Evolutionary conservation across 64 coral and sea anemone genomes (phyloP).

Genomic region (Catalaphyllia jardinei): DNA sequence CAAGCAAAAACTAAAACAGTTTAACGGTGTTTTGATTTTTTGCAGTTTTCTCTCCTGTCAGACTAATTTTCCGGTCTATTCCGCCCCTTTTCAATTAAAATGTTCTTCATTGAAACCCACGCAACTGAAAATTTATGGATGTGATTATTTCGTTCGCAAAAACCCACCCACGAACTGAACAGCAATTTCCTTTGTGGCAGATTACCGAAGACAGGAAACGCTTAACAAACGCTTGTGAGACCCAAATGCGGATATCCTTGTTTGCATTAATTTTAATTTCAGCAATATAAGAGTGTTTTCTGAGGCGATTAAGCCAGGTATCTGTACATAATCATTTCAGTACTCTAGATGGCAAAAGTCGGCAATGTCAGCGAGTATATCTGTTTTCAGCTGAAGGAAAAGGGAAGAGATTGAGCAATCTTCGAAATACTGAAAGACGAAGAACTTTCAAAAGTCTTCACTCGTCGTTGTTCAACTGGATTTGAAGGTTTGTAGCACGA

Average conservation of each 20-base stretch:
- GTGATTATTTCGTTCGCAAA: neutral
- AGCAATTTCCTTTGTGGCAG: constrained; percentile 20
- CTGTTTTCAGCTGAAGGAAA: constrained; percentile 5
- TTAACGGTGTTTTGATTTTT: neutral
- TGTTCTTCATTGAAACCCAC: neutral
- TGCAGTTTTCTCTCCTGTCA: neutral
- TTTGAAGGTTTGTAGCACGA: neutral
- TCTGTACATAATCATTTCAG: neutral
- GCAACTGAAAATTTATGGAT: neutral
- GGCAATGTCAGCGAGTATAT: neutral
- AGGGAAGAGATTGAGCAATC: neutral
- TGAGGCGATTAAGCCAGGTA: neutral
- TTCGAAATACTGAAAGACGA: constrained; percentile 8
- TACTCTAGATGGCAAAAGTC: neutral
- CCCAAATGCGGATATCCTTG: constrained; percentile 7
- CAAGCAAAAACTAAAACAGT: neutral
- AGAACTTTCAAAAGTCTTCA: neutral
- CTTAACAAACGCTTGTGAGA: constrained; percentile 19
- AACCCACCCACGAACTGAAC: neutral
- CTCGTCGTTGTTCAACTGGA: neutral
- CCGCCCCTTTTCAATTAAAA: neutral
- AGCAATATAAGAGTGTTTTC: neutral
- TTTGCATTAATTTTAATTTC: constrained; percentile 16
- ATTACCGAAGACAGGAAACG: constrained; percentile 5
- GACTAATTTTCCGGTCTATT: neutral